Conservation (phyloP, 2,113 vertebrate genomes). For the Acanthisitta chloris region DNA sequence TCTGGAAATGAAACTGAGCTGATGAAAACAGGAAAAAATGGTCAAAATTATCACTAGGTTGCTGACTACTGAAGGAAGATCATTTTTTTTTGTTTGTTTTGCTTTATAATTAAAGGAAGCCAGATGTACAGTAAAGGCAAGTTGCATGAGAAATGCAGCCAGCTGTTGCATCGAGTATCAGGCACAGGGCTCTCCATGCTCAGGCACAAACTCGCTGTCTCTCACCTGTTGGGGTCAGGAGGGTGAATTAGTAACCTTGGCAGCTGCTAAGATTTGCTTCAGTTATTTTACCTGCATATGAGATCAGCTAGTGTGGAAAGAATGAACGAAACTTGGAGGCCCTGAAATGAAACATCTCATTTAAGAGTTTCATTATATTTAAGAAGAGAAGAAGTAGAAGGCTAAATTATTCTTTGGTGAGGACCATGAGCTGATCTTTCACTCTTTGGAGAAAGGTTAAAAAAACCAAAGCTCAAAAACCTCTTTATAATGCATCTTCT, state of each 20-base stretch:
- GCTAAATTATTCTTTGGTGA: not conserved
- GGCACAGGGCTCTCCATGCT: not conserved
- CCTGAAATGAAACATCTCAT: slow-evolving; percentile 1
- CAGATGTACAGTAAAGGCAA: slow-evolving; percentile 25
- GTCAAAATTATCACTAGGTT: slow-evolving; percentile 9
- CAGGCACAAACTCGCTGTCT: not conserved
- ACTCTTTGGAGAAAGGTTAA: not conserved
- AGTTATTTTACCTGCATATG: slow-evolving; percentile 7
- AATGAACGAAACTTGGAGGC: not conserved
- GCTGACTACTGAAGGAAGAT: not conserved
- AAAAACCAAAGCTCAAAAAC: not conserved
- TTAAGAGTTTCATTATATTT: slow-evolving; percentile 18
- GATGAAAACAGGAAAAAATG: not conserved
- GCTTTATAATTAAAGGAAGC: slow-evolving; percentile 3
- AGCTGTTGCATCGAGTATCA: slow-evolving; percentile 23
- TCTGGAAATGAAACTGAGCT: not conserved
- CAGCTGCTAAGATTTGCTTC: slow-evolving; percentile 29
- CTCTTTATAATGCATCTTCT: slow-evolving; percentile 19
- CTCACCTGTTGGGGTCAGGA: slow-evolving; percentile 47
- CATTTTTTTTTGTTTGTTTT: not conserved
- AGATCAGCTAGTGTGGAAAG: not conserved
- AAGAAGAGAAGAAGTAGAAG: slow-evolving; percentile 4
- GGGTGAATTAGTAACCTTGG: slow-evolving; percentile 24
- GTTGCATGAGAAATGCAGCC: slow-evolving; percentile 35
- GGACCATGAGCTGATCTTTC: slow-evolving; percentile 4